phyloP scores from a whole-genome alignment of 2,113 vertebrate genomes.

The Corythornis cristatus region DNA sequence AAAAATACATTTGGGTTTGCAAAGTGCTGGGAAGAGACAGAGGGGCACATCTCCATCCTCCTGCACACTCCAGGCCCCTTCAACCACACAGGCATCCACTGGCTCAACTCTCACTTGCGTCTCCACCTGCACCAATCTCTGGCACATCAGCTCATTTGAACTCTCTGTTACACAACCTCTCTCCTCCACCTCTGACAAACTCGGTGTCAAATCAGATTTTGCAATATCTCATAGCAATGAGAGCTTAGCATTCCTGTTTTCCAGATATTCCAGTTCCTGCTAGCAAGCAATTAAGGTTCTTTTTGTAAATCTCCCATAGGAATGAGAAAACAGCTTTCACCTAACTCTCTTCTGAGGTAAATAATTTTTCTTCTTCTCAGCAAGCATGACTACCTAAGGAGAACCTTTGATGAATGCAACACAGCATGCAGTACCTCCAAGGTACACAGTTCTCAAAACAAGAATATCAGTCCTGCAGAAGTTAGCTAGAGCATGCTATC shows the following conservation, averaged over 20 bases:
- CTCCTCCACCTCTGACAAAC: background rate
- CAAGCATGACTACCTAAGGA: background rate
- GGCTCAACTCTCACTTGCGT: background rate
- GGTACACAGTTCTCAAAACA: background rate
- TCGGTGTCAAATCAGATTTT: background rate
- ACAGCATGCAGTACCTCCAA: background rate
- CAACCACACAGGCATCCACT: background rate
- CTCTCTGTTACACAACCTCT: background rate
- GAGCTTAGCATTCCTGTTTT: background rate
- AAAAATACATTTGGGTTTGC: background rate
- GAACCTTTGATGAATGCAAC: background rate
- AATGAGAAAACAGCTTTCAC: background rate
- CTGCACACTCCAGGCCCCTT: background rate
- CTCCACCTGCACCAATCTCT: background rate
- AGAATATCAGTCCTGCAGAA: background rate
- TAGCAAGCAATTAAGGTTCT: background rate
- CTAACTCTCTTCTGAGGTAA: background rate
- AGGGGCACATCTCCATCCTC: fast-evolving
- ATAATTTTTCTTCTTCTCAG: background rate
- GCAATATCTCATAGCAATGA: background rate
- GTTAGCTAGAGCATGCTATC: background rate
- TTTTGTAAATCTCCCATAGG: background rate
- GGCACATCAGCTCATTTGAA: background rate
- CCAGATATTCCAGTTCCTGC: background rate
- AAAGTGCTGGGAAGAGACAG: background rate